Conservation (phyloP, 35 echinoderm and acorn worm species). For the Chiridota heheva region DNA sequence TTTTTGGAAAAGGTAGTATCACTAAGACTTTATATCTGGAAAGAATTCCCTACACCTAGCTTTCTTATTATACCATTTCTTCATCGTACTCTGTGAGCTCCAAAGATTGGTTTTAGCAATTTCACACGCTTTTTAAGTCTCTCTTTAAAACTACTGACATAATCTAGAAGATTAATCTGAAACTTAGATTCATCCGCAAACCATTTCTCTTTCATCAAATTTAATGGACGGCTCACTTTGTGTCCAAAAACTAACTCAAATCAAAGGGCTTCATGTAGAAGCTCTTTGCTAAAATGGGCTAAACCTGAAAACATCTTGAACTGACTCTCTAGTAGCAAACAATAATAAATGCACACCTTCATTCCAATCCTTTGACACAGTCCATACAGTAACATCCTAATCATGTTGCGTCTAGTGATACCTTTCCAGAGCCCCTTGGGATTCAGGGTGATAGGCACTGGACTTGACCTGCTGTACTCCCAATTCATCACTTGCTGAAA, state of each 20-base stretch:
- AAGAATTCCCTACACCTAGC: background rate
- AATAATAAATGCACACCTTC: constrained; percentile 56
- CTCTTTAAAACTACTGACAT: no score
- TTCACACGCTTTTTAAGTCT: constrained; percentile 19
- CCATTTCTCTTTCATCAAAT: no score
- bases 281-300: constrained; percentile 63
- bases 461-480: constrained; percentile 47
- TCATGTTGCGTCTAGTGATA: constrained; percentile 73
- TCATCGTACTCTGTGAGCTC: constrained; percentile 1
- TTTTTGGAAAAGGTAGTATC: constrained; percentile 10
- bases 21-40: constrained; percentile 13
- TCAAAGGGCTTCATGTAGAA: no score
- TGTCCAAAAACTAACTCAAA: no score
- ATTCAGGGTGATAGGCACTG: constrained; percentile 61
- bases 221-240: no score
- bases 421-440: constrained; percentile 52
- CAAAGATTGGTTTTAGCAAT: constrained; percentile 22
- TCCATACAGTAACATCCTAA: constrained; percentile 63
- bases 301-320: constrained; percentile 53
- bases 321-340: constrained; percentile 46
- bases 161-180: no score
- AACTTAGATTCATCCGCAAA: no score
- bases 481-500: constrained; percentile 65
- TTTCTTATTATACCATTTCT: background rate
- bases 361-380: constrained; percentile 59